Evolutionary conservation across 2,888 invertebrate genomes (phyloP).

Genomic region (Mythimna albipuncta): DNA sequence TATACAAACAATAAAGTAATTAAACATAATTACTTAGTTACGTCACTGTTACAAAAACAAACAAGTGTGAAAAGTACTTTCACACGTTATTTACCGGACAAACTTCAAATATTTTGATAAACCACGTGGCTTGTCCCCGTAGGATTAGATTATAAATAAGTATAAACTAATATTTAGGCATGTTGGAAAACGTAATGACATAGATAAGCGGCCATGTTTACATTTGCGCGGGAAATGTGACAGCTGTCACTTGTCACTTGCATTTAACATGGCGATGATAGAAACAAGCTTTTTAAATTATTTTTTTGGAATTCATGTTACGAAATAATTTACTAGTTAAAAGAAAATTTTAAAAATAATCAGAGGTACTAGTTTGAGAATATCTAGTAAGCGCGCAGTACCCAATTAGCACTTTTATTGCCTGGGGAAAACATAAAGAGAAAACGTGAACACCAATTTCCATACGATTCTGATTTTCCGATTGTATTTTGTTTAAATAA

Average conservation of each 20-base stretch:
- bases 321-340: neutral
- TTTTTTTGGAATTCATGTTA: neutral
- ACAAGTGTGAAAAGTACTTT: neutral
- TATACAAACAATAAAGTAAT: too few relatives aligned
- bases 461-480: neutral
- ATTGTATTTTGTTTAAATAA: slow-evolving; percentile 20
- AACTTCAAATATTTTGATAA: slow-evolving; percentile 43
- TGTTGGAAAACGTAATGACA: slow-evolving; percentile 58
- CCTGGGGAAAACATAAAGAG: slow-evolving; percentile 14
- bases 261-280: slow-evolving; percentile 66
- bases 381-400: neutral
- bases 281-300: slow-evolving; percentile 12
- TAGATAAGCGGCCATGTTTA: slow-evolving; percentile 67
- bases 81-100: slow-evolving; percentile 1
- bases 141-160: slow-evolving; percentile 47
- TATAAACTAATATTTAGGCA: slow-evolving; percentile 57
- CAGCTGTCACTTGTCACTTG: slow-evolving; percentile 80
- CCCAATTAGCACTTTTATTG: slow-evolving; percentile 14
- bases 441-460: slow-evolving; percentile 10
- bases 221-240: slow-evolving; percentile 77
- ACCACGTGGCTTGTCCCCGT: slow-evolving; percentile 16
- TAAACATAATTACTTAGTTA: neutral
- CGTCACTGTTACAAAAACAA: neutral
- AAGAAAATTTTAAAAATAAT: neutral
- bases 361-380: neutral